These are phyloP conservation scores for Gonocerus acuteangulatus DNA, from an alignment of 2,888 invertebrate genomes.

Conservation along the genomic window DNA sequence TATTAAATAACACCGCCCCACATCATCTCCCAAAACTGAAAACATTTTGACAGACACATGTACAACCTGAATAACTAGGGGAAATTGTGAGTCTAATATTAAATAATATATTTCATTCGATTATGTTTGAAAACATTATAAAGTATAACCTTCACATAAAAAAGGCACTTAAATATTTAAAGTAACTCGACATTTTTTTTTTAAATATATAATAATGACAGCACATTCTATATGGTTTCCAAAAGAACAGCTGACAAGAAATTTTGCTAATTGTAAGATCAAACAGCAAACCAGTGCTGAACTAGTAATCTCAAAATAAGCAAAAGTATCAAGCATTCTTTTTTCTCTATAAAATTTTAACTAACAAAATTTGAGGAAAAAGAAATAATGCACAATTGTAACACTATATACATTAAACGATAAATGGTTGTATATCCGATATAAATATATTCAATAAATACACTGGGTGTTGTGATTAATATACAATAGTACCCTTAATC, in stretches of 20 bases:
- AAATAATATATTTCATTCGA: conserved; percentile 16
- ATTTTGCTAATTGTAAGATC: conserved; percentile 15
- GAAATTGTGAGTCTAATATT: conserved; percentile 12
- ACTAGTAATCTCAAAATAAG: conserved; percentile 20
- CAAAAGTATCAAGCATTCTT: conserved; percentile 25
- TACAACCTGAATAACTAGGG: conserved; percentile 13
- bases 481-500: conserved; percentile 25
- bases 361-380: conserved; percentile 9
- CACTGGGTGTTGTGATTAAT: conserved; percentile 22
- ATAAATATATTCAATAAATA: conserved; percentile 21
- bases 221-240: background rate
- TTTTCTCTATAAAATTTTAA: conserved; percentile 5
- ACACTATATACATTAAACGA: conserved; percentile 23
- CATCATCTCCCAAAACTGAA: conserved; percentile 23
- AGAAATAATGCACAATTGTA: conserved; percentile 19
- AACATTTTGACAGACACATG: conserved; percentile 11
- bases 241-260: background rate
- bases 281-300: conserved; percentile 19
- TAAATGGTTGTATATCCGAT: conserved; percentile 16
- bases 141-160: conserved; percentile 25
- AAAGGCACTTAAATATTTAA: conserved; percentile 35
- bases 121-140: conserved; percentile 18
- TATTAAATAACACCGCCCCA: conserved; percentile 32
- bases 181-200: conserved; percentile 15
- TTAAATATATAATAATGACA: conserved; percentile 3